A percentile compares a stretch with the other conserved stretches of the same genome.
Conservation (phyloP, 2,113 vertebrate species). For the Abramis brama region DNA sequence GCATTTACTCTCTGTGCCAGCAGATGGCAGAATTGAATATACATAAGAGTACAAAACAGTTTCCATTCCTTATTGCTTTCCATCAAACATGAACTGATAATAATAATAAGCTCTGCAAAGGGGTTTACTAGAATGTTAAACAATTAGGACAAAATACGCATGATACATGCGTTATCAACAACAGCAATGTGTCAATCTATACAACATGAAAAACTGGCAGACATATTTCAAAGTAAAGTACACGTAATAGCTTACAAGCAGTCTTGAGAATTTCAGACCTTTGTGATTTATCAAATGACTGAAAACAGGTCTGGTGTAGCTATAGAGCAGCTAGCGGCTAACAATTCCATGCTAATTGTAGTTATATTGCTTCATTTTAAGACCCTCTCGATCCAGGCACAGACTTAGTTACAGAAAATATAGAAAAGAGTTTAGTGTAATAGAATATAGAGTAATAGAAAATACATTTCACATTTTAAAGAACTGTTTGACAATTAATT, state of each 20-base stretch:
- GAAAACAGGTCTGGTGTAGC: neutral
- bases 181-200: neutral
- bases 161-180: neutral
- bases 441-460: neutral
- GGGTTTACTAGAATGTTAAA: neutral
- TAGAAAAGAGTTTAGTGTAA: too few species aligned
- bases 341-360: neutral
- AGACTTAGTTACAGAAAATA: neutral
- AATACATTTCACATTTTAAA: constrained; percentile 41
- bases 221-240: neutral
- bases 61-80: neutral
- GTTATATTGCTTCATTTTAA: neutral
- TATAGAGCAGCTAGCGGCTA: neutral
- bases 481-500: neutral
- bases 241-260: neutral
- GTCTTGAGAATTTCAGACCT: neutral
- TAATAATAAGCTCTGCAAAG: neutral
- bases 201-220: neutral
- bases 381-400: neutral
- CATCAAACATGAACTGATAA: neutral
- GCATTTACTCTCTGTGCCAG: neutral
- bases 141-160: neutral
- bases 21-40: neutral
- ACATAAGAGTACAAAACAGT: neutral
- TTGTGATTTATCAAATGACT: neutral